A percentile compares a stretch with the other conserved stretches of the same genome.
phyloP scores from a whole-genome alignment of 2,797 vertebrate species.

The Lerista edwardsae region DNA sequence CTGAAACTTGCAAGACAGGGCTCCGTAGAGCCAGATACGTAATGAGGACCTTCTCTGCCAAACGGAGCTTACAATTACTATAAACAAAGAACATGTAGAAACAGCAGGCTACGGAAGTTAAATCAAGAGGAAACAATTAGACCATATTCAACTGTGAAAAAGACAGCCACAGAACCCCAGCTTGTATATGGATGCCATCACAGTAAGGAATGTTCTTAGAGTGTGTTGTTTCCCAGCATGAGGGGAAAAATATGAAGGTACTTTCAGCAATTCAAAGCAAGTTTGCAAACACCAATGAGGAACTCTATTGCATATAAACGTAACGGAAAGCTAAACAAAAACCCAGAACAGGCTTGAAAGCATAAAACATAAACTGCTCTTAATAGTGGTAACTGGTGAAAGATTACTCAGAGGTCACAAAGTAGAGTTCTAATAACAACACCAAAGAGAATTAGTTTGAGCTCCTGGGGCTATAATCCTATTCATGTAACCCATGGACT shows the following conservation, averaged over 20 bases:
- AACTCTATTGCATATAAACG: background rate
- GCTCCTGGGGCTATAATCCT: too few relatives aligned
- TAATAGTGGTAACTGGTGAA: background rate
- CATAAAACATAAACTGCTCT: background rate
- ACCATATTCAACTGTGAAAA: background rate
- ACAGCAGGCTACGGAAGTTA: background rate
- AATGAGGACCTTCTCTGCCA: constrained; percentile 4
- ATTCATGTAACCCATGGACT: too few relatives aligned
- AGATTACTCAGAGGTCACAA: background rate
- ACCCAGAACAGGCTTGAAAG: background rate
- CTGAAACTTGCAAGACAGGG: background rate
- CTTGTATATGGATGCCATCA: constrained; percentile 11
- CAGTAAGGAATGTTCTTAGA: constrained; percentile 12
- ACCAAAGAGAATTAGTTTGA: constrained; percentile 3
- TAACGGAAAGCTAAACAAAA: background rate
- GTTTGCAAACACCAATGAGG: background rate
- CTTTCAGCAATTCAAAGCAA: constrained; percentile 1
- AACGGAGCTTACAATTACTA: background rate
- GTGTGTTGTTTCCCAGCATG: background rate
- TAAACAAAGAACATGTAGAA: constrained; percentile 1
- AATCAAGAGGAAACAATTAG: constrained; percentile 4
- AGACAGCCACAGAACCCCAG: background rate
- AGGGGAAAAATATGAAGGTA: background rate
- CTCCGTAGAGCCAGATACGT: background rate
- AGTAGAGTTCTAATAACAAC: background rate